A percentile compares a stretch with the other conserved stretches of the same genome.
Conservation (phyloP, 1,140 invertebrate species). For the Drosophila hydei region DNA sequence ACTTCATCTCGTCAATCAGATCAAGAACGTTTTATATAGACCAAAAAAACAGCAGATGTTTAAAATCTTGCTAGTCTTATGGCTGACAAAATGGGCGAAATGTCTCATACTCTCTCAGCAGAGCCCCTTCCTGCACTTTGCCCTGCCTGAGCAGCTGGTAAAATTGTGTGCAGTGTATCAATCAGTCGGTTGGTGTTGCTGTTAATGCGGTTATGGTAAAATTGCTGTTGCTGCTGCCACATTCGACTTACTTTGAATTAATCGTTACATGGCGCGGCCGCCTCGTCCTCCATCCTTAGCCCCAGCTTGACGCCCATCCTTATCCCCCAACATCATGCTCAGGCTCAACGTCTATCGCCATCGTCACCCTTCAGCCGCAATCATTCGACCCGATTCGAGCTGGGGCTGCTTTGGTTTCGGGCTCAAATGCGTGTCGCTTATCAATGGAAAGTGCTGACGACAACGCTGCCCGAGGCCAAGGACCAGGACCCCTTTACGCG, state of each 20-base stretch:
- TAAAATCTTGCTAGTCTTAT: no score
- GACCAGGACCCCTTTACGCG: slow-evolving; percentile 28
- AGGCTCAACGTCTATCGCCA: background rate
- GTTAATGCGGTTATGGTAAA: background rate
- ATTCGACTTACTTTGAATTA: slow-evolving; percentile 39
- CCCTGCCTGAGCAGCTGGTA: no score
- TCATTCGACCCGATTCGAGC: background rate
- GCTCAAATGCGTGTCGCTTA: slow-evolving; percentile 56
- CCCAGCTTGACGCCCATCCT: background rate
- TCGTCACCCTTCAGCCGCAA: slow-evolving; percentile 10
- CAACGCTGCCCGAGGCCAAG: slow-evolving; percentile 28
- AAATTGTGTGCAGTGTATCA: background rate
- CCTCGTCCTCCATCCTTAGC: slow-evolving; percentile 31
- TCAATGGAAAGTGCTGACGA: slow-evolving; percentile 70
- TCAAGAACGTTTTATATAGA: no score
- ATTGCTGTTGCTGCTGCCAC: slow-evolving; percentile 1
- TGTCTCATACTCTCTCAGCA: no score
- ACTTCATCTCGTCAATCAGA: no score
- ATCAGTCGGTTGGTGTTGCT: slow-evolving; percentile 5
- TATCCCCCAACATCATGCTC: background rate
- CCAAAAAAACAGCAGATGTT: no score
- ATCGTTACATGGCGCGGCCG: slow-evolving; percentile 64
- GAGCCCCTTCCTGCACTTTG: no score
- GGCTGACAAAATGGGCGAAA: no score
- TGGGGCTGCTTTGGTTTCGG: slow-evolving; percentile 10